A percentile compares a stretch with the other conserved stretches of the same genome.
Conservation (phyloP, 2,888 invertebrate species). For the Halictus quadricinctus region DNA sequence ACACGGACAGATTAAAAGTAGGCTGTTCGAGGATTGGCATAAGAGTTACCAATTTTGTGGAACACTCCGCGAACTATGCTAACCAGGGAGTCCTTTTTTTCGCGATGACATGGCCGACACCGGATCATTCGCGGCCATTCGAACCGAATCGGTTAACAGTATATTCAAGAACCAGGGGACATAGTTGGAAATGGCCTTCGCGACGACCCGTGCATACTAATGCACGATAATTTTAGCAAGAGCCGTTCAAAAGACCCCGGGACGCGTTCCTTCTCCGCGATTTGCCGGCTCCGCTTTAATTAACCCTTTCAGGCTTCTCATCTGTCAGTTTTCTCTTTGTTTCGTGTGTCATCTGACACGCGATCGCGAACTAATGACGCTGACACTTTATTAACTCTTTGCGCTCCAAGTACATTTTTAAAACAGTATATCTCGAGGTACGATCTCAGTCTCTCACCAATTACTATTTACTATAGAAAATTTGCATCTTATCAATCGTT, state of each 20-base stretch:
- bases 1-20: not conserved
- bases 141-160: conserved; percentile 39
- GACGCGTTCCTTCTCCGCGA: not conserved
- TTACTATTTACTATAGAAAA: too few species aligned
- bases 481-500: too few species aligned
- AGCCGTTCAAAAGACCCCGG: not conserved
- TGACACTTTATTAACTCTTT: not conserved
- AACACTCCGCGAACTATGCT: not conserved
- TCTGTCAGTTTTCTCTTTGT: not conserved
- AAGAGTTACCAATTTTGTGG: not conserved
- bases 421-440: too few species aligned
- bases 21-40: not conserved
- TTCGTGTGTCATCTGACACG: not conserved
- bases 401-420: too few species aligned
- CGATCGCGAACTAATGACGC: not conserved
- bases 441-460: too few species aligned
- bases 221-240: conserved; percentile 40
- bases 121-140: not conserved
- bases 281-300: not conserved
- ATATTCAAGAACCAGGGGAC: conserved; percentile 22
- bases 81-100: not conserved
- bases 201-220: conserved; percentile 36
- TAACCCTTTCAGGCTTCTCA: not conserved
- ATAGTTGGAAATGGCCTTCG: conserved; percentile 32
- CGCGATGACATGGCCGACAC: not conserved